Base-by-base conservation (phyloP, 2,888 invertebrate species). In the Neelides folsomi region DNA sequence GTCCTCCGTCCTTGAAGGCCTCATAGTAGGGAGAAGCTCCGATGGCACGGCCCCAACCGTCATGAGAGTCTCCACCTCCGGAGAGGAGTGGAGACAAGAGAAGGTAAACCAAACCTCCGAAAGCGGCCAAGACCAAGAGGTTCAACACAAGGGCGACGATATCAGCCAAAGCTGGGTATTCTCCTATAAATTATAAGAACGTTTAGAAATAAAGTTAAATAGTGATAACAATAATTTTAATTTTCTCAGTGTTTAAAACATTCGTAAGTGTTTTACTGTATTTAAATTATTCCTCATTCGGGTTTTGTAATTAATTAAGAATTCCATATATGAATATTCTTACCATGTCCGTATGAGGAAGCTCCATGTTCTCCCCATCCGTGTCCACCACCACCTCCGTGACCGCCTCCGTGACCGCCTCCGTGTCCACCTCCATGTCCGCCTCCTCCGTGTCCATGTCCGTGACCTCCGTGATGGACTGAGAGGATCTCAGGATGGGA, bases 131-230 rank as follows among this genome's bases (percentile, higher is more conserved):
- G 13, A 65, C 65, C 60, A 65, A 58, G 35, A 65, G 54, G 59
- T 65, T 65, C 55, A 65, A 51, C 50, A 65, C 65, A 46, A 65
- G 62, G 53, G 65, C 65, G 43, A 65, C 65, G 44, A 63, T 63
- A 54, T 65, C 65, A 56, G 65, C 65, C 45, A 65, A 54, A 54
- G 65, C 65, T 52, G 65, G 65, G 59, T 62, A 63, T 52, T 65
- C 65, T 57, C 58, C 56, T 49, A 27, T 5, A 7, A 7, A 27
- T 27, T 27, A 27, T 7, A 3, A 38, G 5, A 38, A 13, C 36
- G 8, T 8, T 36, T 36, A 9, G 8, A 36, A 9, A 36, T 36
- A 36, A 36, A 36, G 36, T 36, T 36, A 36, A 9, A 9, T 9
- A 9, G 36, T 9, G 36, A 36, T 36, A 8, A 36, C 12, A 38